Base-by-base conservation (phyloP, 1,140 invertebrate species). In the Zaprionus inermis region DNA sequence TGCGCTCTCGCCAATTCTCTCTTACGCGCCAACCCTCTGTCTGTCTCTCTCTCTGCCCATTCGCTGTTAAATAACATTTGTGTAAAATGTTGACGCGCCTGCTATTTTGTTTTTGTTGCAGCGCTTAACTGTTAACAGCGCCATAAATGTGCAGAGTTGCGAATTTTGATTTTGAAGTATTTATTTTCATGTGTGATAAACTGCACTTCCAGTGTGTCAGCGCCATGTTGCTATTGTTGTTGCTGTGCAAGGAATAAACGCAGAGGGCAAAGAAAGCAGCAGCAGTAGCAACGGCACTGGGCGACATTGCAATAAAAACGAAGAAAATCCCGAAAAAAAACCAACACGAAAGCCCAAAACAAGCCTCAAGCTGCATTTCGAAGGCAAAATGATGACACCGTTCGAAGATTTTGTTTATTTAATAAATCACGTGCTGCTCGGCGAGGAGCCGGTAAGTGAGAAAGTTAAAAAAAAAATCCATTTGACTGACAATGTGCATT, bases 391-490 rank as follows among this genome's bases (percentile, higher is more conserved):
- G 77, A 94, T 94, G 93, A 94, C 94, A 76, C 94, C 94, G 38
- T 93, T 94, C 71, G 94, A 94, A 91, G 94, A 94, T 85, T 94
- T 94, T 79, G 91, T 94, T 61, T 94, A 94, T 92, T 80, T 94
- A 32, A 91, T 94, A 20, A 94, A 94, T 91, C 93, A 94, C 81
- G 93, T 94, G 63, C 80, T 94, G 38, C 89, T 94, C 38, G 94
- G 94, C 49, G 94, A 94, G 77, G 94, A 94, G 82, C 94, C 94
- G 79, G 94, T 94, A 93, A 93, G 92, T 91, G 41, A 11, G 6
- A 52, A 16, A 51, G 10, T 12, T 10, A 32, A 22, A 24, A 16
- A 61, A 9, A 54, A 52, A 16, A 54, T 28, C 3, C 18, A 56
- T 12, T 36, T 34, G 16, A 44, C 41, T 44, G 30, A 5, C 0